phyloP scores from a whole-genome alignment of 1,140 invertebrate species.

The Drosophila sulfurigaster region DNA sequence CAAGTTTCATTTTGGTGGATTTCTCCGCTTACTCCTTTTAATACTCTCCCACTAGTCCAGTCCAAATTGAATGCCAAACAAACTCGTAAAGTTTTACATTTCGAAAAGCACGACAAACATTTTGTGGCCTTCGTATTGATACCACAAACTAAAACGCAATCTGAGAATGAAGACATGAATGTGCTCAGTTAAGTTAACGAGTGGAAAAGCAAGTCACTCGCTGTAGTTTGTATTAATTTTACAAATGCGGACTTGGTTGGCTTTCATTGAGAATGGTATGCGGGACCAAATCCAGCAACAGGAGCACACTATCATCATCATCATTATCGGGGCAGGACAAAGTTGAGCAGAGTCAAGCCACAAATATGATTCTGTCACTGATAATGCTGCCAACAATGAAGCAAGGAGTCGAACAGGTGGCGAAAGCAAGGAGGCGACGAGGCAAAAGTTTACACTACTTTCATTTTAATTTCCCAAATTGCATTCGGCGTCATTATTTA shows the following conservation, averaged over 20 bases:
- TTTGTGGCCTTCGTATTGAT: background rate
- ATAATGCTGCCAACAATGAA: slow-evolving; percentile 54
- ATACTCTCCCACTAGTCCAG: no score
- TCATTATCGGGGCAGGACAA: slow-evolving; percentile 29
- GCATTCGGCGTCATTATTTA: slow-evolving; percentile 68
- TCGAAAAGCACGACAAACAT: background rate
- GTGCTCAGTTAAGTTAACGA: slow-evolving; percentile 1
- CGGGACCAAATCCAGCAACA: slow-evolving; percentile 5
- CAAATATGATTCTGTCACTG: slow-evolving; percentile 61
- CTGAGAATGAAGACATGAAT: background rate
- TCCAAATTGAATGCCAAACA: no score
- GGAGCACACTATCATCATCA: slow-evolving; percentile 34
- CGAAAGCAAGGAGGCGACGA: background rate
- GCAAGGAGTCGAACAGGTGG: background rate
- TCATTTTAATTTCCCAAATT: slow-evolving; percentile 77
- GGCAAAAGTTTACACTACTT: slow-evolving; percentile 51
- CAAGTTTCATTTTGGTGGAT: no score
- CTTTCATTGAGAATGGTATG: slow-evolving; percentile 10
- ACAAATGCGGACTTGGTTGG: slow-evolving; percentile 56
- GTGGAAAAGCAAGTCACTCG: background rate
- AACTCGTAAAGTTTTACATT: background rate
- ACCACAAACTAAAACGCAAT: background rate
- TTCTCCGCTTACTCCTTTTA: no score
- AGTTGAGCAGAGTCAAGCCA: slow-evolving; percentile 53
- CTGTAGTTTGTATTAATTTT: slow-evolving; percentile 65